Base-by-base conservation (phyloP, 1,140 invertebrate species). In the Olivierus martensii region DNA sequence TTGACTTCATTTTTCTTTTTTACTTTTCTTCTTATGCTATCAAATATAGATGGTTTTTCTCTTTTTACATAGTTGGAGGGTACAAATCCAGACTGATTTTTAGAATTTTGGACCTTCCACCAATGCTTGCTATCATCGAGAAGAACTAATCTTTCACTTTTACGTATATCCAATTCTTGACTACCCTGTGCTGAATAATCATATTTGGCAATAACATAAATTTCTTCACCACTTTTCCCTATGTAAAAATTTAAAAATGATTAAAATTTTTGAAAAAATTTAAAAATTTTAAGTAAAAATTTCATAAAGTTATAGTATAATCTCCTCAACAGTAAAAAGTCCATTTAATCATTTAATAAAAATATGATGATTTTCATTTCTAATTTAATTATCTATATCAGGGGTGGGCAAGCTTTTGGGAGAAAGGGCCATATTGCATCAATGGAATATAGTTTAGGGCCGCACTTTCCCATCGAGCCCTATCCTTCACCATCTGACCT, bases 61-160 rank as follows among this genome's bases (percentile, higher is more conserved):
- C 86, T 88, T 73, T 96, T 97, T 54, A 99, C 92, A 75, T 96
- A 99, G 71, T 99, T 99, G 68, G 92, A 97, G 41, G 96, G 96
- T 51, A 99, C 95, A 72, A 96, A 99, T 35, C 95, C 95, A 12
- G 88, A 83, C 70, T 94, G 88, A 62, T 85, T 87, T 62, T 87
- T 77, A 38, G 81, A 80, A 70, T 94, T 95, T 66, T 92, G 86
- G 39, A 95, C 90, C 62, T 90, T 77, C 88, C 90, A 93, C 96
- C 96, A 99, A 69, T 97, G 92, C 69, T 96, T 95, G 1, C 86
- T 89, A 69, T 99, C 94, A 71, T 99, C 95, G 15, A 99, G 72
- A 38, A 99, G 75, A 21, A 93, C 72, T 60, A 99, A 89, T 41
- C 91, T 79, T 71, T 99, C 96, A 74, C 95, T 95, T 75, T 99